Percentiles rank a stretch among this genome's conserved stretches.
Evolutionary conservation across 2,797 vertebrate species (phyloP).

Genomic region (Fringilla coelebs): DNA sequence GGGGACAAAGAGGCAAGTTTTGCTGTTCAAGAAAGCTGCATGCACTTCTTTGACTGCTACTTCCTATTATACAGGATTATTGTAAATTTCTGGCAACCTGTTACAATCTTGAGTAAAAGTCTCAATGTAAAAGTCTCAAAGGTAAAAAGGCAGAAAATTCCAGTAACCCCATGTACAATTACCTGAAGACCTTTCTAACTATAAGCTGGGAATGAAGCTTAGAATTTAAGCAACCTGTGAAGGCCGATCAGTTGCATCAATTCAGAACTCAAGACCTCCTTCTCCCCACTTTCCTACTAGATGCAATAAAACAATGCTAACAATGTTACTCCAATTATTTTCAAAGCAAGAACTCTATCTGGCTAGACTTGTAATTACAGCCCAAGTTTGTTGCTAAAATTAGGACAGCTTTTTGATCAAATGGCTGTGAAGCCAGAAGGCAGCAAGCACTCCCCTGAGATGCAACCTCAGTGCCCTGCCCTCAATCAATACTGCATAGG

Average conservation of each 20-base stretch:
- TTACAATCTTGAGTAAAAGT: not conserved
- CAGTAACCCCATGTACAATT: not conserved
- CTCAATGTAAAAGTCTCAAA: not conserved
- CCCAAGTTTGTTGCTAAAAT: not conserved
- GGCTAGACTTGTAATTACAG: not conserved
- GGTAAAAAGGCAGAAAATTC: not conserved
- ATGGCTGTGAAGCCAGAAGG: not conserved
- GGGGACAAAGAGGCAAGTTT: not conserved
- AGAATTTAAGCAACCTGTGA: not conserved
- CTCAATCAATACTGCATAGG: accelerated
- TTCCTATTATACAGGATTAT: not conserved
- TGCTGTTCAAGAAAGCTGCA: not conserved
- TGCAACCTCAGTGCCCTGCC: not conserved
- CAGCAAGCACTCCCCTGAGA: not conserved
- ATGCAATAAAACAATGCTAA: not conserved
- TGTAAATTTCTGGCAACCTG: not conserved
- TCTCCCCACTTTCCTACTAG: not conserved
- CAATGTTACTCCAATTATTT: not conserved
- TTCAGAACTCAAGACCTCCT: not conserved
- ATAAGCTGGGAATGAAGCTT: not conserved
- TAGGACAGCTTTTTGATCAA: not conserved
- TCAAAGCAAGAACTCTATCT: not conserved
- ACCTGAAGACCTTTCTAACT: not conserved
- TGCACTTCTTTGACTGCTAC: not conserved
- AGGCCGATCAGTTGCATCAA: not conserved